These are phyloP conservation scores for Dorcus hopei DNA, from an alignment of 2,888 invertebrate species.

Conservation along the genomic window DNA sequence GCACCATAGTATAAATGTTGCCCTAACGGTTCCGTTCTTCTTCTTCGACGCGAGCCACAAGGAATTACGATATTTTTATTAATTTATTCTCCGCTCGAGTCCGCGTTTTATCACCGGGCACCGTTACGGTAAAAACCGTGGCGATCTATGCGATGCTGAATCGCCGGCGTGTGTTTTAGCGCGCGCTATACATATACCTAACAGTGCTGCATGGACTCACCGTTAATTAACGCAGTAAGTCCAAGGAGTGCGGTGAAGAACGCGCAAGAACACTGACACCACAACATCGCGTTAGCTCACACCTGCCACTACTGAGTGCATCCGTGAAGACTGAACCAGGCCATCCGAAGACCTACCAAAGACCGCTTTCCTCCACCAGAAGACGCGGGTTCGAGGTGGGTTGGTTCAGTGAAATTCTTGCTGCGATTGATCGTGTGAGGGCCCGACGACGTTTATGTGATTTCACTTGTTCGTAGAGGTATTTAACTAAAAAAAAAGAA, in stretches of 20 bases:
- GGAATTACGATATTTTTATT: no score
- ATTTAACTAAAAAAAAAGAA: no score
- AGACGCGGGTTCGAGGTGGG: constrained; percentile 4
- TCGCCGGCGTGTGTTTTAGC: neutral
- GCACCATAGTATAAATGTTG: no score
- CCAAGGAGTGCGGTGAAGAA: constrained; percentile 20
- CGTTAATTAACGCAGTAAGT: constrained; percentile 23
- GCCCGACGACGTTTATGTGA: no score
- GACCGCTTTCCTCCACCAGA: constrained; percentile 22
- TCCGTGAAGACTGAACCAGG: constrained; percentile 31
- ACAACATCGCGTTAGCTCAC: constrained; percentile 16
- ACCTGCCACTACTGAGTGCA: constrained; percentile 13
- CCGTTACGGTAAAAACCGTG: no score
- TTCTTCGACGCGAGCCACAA: no score
- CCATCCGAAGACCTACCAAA: constrained; percentile 28
- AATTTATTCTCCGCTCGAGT: no score
- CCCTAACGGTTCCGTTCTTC: no score
- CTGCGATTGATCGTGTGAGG: no score
- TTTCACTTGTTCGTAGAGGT: no score
- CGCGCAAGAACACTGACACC: constrained; percentile 25
- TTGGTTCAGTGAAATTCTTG: neutral
- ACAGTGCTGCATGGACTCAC: constrained; percentile 14
- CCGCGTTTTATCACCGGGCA: no score
- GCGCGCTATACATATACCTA: neutral
- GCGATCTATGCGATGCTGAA: no score